Percentiles rank a stretch among this genome's conserved stretches.
phyloP scores from a whole-genome alignment of 2,888 invertebrate species.

The Gari tellinella region DNA sequence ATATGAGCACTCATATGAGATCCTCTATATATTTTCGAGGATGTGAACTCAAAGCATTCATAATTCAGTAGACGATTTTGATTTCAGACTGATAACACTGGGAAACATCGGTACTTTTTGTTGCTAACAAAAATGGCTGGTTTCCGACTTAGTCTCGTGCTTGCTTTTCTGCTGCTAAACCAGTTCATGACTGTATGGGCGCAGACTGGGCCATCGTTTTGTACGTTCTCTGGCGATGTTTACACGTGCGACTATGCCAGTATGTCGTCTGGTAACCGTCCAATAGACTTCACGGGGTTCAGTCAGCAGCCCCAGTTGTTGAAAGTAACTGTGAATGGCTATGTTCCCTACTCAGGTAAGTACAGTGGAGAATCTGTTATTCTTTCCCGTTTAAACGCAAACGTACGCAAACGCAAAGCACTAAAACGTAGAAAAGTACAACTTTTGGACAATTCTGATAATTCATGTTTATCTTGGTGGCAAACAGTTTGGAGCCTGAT shows the following conservation, averaged over 20 bases:
- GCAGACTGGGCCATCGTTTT: slow-evolving; percentile 39
- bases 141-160: slow-evolving; percentile 1
- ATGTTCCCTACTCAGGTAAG: slow-evolving; percentile 32
- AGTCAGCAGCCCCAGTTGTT: slow-evolving; percentile 28
- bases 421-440: no score
- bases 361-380: not conserved
- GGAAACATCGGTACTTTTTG: no score
- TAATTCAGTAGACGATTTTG: no score
- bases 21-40: no score
- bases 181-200: not conserved
- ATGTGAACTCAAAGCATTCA: no score
- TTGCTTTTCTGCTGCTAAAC: not conserved
- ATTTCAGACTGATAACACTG: no score
- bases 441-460: no score
- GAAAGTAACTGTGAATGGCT: slow-evolving; percentile 25
- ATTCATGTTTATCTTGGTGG: no score
- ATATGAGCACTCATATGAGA: no score
- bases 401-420: not conserved
- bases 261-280: slow-evolving; percentile 32
- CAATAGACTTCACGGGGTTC: slow-evolving; percentile 33
- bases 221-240: slow-evolving; percentile 13
- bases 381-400: no score
- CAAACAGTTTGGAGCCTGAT: no score
- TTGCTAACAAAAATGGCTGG: not conserved
- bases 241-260: slow-evolving; percentile 32